Evolutionary conservation across 2,888 invertebrate species (phyloP).

Genomic region (Cheilosia urbana): DNA sequence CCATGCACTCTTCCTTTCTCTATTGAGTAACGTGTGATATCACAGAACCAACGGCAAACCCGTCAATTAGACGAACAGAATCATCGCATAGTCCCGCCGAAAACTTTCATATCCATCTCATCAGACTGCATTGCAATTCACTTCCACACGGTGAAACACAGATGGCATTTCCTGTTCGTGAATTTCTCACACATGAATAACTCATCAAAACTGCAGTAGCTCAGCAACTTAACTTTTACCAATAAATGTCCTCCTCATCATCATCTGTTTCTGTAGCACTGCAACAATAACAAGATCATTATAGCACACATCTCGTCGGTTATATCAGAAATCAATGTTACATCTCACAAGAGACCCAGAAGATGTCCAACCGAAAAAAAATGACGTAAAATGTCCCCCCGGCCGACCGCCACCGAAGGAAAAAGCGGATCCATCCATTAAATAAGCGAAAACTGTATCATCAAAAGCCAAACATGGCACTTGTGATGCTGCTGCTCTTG

Average conservation of each 20-base stretch:
- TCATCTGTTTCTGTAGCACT: slow-evolving; percentile 1
- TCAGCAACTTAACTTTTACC: slow-evolving; percentile 61
- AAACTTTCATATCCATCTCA: slow-evolving; percentile 70
- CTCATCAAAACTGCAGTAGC: slow-evolving; percentile 35
- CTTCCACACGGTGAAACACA: background rate
- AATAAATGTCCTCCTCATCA: slow-evolving; percentile 58
- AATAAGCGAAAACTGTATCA: slow-evolving; percentile 71
- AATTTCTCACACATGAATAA: slow-evolving; percentile 73
- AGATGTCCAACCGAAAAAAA: slow-evolving; percentile 48
- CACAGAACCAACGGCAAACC: slow-evolving; percentile 60
- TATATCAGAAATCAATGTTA: slow-evolving; percentile 70
- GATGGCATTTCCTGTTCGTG: slow-evolving; percentile 67
- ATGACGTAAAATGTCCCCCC: slow-evolving; percentile 1
- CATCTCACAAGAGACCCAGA: slow-evolving; percentile 47
- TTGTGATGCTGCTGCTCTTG: slow-evolving; percentile 31
- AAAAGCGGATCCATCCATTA: slow-evolving; percentile 46
- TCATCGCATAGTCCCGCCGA: slow-evolving; percentile 17
- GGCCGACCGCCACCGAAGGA: background rate
- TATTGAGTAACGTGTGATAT: slow-evolving; percentile 50
- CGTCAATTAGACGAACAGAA: slow-evolving; percentile 71
- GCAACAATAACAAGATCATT: slow-evolving; percentile 65
- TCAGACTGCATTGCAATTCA: slow-evolving; percentile 25
- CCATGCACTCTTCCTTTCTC: slow-evolving; percentile 60
- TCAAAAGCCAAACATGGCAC: slow-evolving; percentile 47
- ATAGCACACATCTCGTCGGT: slow-evolving; percentile 58